Evolutionary conservation across 2,797 vertebrate genomes (phyloP).

Genomic region (Acrocephalus scirpaceus): DNA sequence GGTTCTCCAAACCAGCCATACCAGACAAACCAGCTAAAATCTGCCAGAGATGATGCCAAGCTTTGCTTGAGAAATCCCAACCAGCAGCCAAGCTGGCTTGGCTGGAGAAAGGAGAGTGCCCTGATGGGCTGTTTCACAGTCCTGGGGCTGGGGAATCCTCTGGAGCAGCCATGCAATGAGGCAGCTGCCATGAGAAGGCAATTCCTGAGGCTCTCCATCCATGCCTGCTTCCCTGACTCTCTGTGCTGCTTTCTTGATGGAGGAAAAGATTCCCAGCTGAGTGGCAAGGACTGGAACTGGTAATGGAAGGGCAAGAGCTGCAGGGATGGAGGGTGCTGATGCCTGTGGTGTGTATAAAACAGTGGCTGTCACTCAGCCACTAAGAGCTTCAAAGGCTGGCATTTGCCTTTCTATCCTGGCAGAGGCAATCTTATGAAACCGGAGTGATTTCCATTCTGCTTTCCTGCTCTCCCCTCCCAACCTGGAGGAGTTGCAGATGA

Average conservation of each 20-base stretch:
- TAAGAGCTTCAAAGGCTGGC: not conserved
- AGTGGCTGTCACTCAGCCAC: not conserved
- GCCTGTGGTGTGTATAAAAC: not conserved
- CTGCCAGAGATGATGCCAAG: constrained; percentile 36
- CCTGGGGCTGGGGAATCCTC: not conserved
- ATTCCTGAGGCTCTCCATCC: not conserved
- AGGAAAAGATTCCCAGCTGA: fast-evolving
- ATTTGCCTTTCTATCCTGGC: not conserved
- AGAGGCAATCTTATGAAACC: constrained; percentile 17
- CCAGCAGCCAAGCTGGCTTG: not conserved
- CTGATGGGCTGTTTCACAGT: not conserved
- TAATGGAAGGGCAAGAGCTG: not conserved
- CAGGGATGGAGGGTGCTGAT: not conserved
- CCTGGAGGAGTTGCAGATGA: constrained; percentile 42
- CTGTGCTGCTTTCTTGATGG: not conserved
- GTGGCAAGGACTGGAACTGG: not conserved
- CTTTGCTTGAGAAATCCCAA: constrained; percentile 34
- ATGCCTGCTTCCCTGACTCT: not conserved
- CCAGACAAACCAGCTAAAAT: constrained; percentile 50
- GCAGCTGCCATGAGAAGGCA: not conserved
- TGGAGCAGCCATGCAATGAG: not conserved
- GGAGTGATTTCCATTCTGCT: constrained; percentile 19
- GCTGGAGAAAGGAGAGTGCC: not conserved
- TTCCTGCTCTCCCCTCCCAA: constrained; percentile 27
- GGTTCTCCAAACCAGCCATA: not conserved